Evolutionary conservation across 53 echinoderm and acorn worm species (phyloP).

Genomic region (Crossaster papposus): DNA sequence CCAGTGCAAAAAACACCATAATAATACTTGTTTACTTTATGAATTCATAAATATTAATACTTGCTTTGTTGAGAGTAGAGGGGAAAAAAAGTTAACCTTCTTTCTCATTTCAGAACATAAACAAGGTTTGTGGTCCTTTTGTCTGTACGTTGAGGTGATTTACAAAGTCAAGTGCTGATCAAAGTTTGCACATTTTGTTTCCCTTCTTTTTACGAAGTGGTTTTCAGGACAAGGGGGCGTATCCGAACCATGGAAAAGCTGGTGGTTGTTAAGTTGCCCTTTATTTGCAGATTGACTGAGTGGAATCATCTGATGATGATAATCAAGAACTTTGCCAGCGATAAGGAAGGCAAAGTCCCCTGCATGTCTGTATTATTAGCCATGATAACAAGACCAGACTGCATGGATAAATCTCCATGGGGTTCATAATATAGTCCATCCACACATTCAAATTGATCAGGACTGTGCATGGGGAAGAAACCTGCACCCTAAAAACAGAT

Average conservation of each 20-base stretch:
- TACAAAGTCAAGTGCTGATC: slow-evolving; percentile 22
- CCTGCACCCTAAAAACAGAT: no score
- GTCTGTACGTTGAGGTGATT: slow-evolving; percentile 8
- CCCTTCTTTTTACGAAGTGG: background rate
- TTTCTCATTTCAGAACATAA: slow-evolving; percentile 27
- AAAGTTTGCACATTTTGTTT: slow-evolving; percentile 19
- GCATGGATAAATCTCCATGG: background rate
- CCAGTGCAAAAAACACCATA: background rate
- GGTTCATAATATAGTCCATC: background rate
- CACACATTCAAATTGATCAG: background rate
- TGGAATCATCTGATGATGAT: background rate
- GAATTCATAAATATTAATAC: slow-evolving; percentile 49
- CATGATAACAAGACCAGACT: slow-evolving; percentile 19
- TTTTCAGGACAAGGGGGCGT: background rate
- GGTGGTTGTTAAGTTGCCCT: slow-evolving; percentile 13
- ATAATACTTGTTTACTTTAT: slow-evolving; percentile 37
- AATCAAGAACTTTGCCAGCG: slow-evolving; percentile 9
- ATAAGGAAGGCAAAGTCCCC: slow-evolving; percentile 43
- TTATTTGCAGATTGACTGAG: slow-evolving; percentile 16
- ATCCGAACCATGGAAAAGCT: background rate
- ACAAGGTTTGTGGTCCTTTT: slow-evolving; percentile 9
- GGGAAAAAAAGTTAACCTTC: background rate
- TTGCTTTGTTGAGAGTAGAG: background rate
- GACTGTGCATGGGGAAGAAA: background rate
- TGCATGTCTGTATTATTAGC: slow-evolving; percentile 21